Evolutionary conservation across 1,140 invertebrate species (phyloP).

Genomic region (Calliphora vicina): DNA sequence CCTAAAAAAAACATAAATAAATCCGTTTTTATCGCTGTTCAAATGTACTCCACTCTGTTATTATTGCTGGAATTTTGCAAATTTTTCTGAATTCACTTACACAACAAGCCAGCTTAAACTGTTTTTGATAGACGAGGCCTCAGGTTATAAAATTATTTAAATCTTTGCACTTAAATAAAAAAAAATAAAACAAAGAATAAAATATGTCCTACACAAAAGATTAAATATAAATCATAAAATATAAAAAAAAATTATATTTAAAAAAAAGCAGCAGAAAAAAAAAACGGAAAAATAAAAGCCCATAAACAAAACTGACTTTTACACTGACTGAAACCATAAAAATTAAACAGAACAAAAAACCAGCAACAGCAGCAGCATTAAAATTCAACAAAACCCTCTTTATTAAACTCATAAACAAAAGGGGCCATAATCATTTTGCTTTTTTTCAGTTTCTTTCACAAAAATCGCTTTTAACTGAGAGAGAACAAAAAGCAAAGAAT

Average conservation of each 20-base stretch:
- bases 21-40: too few relatives aligned
- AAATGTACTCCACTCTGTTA: too few relatives aligned
- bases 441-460: background rate
- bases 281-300: background rate
- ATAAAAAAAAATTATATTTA: background rate
- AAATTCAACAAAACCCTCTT: slow-evolving; percentile 7
- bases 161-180: background rate
- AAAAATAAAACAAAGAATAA: background rate
- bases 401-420: slow-evolving; percentile 1
- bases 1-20: too few relatives aligned
- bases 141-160: background rate
- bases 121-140: background rate
- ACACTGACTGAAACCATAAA: slow-evolving; percentile 28
- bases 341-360: slow-evolving; percentile 20
- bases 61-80: too few relatives aligned
- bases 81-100: too few relatives aligned
- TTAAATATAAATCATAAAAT: too few relatives aligned
- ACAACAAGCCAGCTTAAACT: background rate
- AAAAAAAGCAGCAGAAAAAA: background rate
- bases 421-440: background rate
- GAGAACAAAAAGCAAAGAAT: too few relatives aligned
- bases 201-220: background rate
- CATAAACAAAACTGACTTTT: background rate
- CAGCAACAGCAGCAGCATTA: background rate
- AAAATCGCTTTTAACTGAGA: too few relatives aligned